phyloP scores from a whole-genome alignment of 1,140 invertebrate species.

The Plutomurus gul region DNA sequence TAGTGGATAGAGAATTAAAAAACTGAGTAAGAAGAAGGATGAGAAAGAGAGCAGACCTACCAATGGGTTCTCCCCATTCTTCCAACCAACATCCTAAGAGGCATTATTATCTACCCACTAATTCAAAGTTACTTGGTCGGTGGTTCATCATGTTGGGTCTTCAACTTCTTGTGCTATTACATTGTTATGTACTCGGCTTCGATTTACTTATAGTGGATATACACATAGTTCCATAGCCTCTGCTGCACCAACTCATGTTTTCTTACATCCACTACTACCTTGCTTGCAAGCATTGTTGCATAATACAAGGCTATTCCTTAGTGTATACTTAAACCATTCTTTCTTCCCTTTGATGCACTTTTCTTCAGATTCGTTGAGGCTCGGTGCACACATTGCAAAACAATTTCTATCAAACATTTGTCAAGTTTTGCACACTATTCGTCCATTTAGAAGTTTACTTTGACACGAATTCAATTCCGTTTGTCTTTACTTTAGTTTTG shows the following conservation, averaged over 20 bases:
- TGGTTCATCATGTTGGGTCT: constrained; percentile 52
- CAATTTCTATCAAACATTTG: too few relatives aligned
- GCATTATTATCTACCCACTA: constrained; percentile 50
- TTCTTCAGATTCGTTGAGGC: not conserved
- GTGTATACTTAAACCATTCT: not conserved
- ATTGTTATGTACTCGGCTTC: not conserved
- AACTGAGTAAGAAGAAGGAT: constrained; percentile 7
- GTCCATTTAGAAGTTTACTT: too few relatives aligned
- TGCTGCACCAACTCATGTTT: not conserved
- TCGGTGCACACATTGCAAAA: too few relatives aligned
- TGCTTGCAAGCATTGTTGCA: too few relatives aligned
- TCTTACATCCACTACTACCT: too few relatives aligned
- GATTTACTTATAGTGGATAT: not conserved
- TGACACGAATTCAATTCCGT: too few relatives aligned
- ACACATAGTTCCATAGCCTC: not conserved
- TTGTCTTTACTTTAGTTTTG: too few relatives aligned
- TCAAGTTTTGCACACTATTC: not conserved
- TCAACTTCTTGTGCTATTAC: constrained; percentile 11
- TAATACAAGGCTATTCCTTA: not conserved
- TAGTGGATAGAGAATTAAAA: not conserved
- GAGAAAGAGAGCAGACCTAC: constrained; percentile 40
- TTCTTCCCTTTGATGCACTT: not conserved
- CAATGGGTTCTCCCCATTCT: constrained; percentile 40
- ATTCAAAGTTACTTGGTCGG: constrained; percentile 48
- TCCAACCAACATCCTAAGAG: constrained; percentile 41